Evolutionary conservation across 2,797 vertebrate species (phyloP).

Genomic region (Tiaroga cobitis): DNA sequence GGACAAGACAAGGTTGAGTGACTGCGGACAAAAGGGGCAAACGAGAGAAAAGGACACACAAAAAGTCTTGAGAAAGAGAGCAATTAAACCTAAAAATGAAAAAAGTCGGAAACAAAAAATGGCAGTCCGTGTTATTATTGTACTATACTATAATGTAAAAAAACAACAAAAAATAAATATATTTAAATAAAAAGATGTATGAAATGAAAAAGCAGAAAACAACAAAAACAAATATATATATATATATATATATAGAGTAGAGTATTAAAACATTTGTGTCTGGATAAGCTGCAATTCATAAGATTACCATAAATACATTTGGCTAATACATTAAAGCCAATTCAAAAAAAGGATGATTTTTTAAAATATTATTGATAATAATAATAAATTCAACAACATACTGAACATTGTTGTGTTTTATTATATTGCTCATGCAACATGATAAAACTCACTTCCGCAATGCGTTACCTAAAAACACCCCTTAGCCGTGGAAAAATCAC

Average conservation of each 20-base stretch:
- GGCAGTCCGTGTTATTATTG: neutral
- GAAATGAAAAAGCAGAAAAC: neutral
- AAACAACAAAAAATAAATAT: too few species aligned
- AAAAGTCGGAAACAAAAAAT: neutral
- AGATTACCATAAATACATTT: neutral
- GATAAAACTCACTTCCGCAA: neutral
- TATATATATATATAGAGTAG: too few species aligned
- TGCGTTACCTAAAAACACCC: neutral
- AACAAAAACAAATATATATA: too few species aligned
- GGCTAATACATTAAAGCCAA: neutral
- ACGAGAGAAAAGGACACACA: neutral
- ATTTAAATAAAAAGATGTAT: neutral
- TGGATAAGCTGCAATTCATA: neutral
- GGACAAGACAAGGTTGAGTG: slow-evolving; percentile 47
- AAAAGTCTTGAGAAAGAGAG: neutral
- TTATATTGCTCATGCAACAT: neutral
- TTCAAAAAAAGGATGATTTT: too few species aligned
- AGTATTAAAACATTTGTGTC: neutral
- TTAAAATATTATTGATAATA: neutral
- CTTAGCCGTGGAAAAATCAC: neutral
- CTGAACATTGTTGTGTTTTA: neutral
- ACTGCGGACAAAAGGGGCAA: neutral
- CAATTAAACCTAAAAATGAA: neutral
- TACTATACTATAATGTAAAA: neutral
- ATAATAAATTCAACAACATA: neutral